Percentiles rank a stretch among this genome's conserved stretches.
phyloP scores from a whole-genome alignment of 2,797 vertebrate genomes.

The Acrossocheilus fasciatus region DNA sequence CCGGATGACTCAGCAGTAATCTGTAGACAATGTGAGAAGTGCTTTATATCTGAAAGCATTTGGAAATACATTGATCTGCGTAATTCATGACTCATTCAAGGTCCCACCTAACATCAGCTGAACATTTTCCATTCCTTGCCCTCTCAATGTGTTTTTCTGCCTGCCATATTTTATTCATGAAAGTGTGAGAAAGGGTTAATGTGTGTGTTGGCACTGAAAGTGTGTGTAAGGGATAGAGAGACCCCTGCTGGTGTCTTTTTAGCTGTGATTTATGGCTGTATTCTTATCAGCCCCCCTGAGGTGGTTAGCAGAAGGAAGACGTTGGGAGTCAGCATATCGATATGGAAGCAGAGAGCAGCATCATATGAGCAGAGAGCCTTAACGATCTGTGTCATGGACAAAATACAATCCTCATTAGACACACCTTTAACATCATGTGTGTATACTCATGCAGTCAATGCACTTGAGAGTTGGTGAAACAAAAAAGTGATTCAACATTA shows the following conservation, averaged over 20 bases:
- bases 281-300: conserved; percentile 23
- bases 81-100: conserved; percentile 23
- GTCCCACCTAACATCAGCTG: background rate
- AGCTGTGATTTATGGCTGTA: conserved; percentile 44
- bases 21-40: background rate
- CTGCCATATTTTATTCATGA: conserved; percentile 59
- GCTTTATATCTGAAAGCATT: conserved; percentile 3
- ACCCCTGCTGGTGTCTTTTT: conserved; percentile 54
- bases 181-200: conserved; percentile 40
- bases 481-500: background rate
- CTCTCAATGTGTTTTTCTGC: conserved; percentile 22
- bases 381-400: conserved; percentile 39
- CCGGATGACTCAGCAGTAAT: conserved; percentile 58
- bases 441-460: conserved; percentile 29
- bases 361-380: conserved; percentile 32
- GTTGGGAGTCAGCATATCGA: conserved; percentile 42
- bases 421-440: conserved; percentile 21
- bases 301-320: conserved; percentile 33
- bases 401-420: conserved; percentile 34
- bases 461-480: background rate
- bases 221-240: conserved; percentile 15
- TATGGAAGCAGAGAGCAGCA: conserved; percentile 31
- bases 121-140: conserved; percentile 16
- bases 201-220: background rate
- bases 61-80: conserved; percentile 5